Percentiles rank a stretch among this genome's conserved stretches.
These are phyloP conservation scores for Potamarius usumacintae DNA, from an alignment of 2,113 vertebrate species.

Conservation along the genomic window DNA sequence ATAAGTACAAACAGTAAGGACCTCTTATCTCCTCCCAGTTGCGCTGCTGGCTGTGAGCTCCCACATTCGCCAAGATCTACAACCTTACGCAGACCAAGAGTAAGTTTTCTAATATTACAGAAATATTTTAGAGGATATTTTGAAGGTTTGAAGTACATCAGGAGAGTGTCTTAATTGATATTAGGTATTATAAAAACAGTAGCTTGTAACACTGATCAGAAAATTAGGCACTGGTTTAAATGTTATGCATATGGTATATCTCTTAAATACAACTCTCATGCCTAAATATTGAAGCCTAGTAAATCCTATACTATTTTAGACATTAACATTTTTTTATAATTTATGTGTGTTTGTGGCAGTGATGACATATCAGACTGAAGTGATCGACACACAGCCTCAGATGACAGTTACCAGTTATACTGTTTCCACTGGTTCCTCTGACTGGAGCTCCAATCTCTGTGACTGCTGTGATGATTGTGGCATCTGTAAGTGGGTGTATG, in stretches of 20 bases:
- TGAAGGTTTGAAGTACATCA: neutral
- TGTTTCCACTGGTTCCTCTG: slow-evolving; percentile 51
- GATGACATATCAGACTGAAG: slow-evolving; percentile 70
- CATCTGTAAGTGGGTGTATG: slow-evolving; percentile 65
- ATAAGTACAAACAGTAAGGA: slow-evolving; percentile 28
- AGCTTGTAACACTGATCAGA: neutral
- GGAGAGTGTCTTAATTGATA: neutral
- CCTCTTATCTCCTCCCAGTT: neutral
- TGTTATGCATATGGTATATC: neutral
- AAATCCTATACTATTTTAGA: neutral
- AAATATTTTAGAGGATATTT: neutral
- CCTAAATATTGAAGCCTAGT: neutral
- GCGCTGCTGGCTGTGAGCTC: neutral
- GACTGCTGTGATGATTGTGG: slow-evolving; percentile 76
- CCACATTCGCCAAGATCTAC: neutral
- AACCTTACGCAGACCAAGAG: neutral
- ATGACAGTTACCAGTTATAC: slow-evolving; percentile 63
- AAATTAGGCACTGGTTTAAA: too few relatives aligned
- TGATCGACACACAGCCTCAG: slow-evolving; percentile 69
- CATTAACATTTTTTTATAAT: neutral
- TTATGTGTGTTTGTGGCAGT: slow-evolving; percentile 41
- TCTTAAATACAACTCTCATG: neutral
- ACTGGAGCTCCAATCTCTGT: slow-evolving; percentile 71
- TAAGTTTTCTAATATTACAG: neutral
- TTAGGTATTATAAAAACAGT: neutral